Conservation (phyloP, 2,113 vertebrate species). For the Camelus dromedarius region DNA sequence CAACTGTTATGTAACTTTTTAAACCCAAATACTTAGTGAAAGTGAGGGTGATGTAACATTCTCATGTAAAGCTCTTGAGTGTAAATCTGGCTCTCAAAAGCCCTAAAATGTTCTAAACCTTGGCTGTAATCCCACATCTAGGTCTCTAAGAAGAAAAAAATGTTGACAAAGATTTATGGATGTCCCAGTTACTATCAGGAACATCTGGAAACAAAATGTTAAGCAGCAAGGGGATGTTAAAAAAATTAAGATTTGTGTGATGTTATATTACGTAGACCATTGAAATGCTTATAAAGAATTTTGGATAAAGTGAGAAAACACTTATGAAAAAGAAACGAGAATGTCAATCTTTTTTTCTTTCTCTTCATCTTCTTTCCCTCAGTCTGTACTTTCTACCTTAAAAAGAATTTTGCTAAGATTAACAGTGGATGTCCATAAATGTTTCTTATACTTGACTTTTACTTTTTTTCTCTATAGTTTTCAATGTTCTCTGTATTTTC, state of each 20-base stretch:
- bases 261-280: not conserved
- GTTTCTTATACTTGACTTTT: not conserved
- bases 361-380: not conserved
- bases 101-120: not conserved
- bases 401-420: not conserved
- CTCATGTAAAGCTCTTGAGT: not conserved
- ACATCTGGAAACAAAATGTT: slow-evolving; percentile 53
- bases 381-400: not conserved
- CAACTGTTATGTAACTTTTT: not conserved
- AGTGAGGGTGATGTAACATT: not conserved
- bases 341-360: not conserved
- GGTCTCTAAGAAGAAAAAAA: not conserved
- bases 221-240: not conserved
- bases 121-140: not conserved
- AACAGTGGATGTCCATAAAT: not conserved
- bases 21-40: not conserved
- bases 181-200: not conserved
- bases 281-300: slow-evolving; percentile 40
- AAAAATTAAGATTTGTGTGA: not conserved
- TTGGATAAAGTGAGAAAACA: slow-evolving; percentile 1
- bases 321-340: not conserved
- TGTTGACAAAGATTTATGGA: not conserved
- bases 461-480: not conserved
- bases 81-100: not conserved
- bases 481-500: not conserved